Evolutionary conservation across 2,797 vertebrate species (phyloP), one percentile per base, ranked within the genome.

Genomic region (Pempheris klunzingeri): DNA sequence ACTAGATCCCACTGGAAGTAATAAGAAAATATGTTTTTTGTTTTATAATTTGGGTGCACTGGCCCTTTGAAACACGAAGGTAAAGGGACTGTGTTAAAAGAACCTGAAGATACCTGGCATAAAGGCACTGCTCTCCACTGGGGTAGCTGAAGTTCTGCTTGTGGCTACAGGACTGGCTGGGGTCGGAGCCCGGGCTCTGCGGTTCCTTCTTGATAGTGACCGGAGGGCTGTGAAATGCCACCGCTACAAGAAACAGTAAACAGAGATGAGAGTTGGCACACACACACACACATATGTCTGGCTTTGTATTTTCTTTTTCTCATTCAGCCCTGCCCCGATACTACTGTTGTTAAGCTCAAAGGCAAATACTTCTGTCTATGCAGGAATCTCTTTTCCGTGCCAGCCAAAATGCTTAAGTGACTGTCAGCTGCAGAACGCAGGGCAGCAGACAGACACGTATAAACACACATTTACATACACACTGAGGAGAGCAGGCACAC

Each of bases 161-260:
- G 32, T 96, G 96, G 93, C 94, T 96, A 90, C 97, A 99, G 93
- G 96, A 97, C 93, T 96, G 94, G 55, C 93, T 92, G 77, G 96
- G 95, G 84, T 97, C 96, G 0, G 95, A 96, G 74, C 94, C 94
- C n/a, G 97, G 97, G 87, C 97, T 99, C 85, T 94, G 96, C 0
- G 97, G 97, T 82, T 99, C 98, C 95, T 97, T 96, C 91, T 99
- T 99, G 77, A 99, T 97, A 88, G 96, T 98, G 81, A 98, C 96
- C 17, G 94, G 97, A 76, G 98, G 97, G 70, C 98, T 99, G 92
- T 99, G 98, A 89, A 99, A 98, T 80, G 97, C 97, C 94, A 99
- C 97, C 92, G 96, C 90, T 93, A 64, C 61, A 54, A 81, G 79
- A 89, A 39, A 89, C 49, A 83, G 53, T 18, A 77, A 53, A 77